A percentile compares a stretch with the other conserved stretches of the same genome.
These are phyloP conservation scores for Hesperophylax magnus DNA, from an alignment of 1,140 invertebrate genomes.

Conservation along the genomic window DNA sequence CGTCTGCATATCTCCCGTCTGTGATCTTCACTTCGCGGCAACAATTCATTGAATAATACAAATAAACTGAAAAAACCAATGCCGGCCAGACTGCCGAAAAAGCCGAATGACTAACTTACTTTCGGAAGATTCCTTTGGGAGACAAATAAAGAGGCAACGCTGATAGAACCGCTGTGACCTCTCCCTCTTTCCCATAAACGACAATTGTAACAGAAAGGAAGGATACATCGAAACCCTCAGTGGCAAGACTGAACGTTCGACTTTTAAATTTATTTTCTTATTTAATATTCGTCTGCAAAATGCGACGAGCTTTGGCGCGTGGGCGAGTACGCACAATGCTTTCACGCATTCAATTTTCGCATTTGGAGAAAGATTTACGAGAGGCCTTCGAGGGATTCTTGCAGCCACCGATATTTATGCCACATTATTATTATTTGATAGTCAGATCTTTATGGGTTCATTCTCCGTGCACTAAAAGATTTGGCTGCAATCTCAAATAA, in stretches of 20 bases:
- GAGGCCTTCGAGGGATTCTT: neutral
- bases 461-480: neutral
- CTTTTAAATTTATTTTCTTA: conserved; percentile 4
- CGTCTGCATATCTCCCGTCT: conserved; percentile 7
- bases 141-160: neutral
- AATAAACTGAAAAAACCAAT: neutral
- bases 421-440: neutral
- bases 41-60: conserved; percentile 33
- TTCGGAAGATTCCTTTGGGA: neutral
- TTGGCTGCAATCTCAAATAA: conserved; percentile 2
- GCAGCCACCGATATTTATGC: neutral
- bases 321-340: neutral
- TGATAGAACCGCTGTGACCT: too few relatives aligned
- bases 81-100: neutral
- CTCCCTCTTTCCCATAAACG: too few relatives aligned
- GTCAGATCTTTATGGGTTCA: neutral
- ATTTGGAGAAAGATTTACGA: conserved; percentile 25
- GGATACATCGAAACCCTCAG: too few relatives aligned
- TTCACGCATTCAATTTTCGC: conserved; percentile 7
- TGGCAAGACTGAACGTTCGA: too few relatives aligned
- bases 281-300: conserved; percentile 10
- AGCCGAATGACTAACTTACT: conserved; percentile 18
- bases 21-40: conserved; percentile 15
- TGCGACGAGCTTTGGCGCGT: neutral
- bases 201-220: too few relatives aligned